These are phyloP conservation scores for Caerostris extrusa DNA, from an alignment of 1,140 invertebrate species.

Conservation along the genomic window DNA sequence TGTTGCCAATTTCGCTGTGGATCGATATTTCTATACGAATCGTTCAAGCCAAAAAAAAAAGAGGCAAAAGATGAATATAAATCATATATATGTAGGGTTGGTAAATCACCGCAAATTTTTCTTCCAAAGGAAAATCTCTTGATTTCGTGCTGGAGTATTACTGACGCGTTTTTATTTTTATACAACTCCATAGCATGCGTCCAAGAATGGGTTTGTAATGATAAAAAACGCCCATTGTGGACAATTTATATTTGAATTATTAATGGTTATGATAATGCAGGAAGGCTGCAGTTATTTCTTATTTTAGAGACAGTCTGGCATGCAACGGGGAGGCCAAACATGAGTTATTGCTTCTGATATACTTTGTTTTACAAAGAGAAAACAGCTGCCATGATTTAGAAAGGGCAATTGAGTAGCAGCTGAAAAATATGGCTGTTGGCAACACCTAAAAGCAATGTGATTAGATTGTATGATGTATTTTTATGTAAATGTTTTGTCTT, in stretches of 20 bases:
- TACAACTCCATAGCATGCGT: background rate
- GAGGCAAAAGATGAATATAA: background rate
- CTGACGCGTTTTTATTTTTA: conserved; percentile 44
- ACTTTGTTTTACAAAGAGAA: background rate
- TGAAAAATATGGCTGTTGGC: background rate
- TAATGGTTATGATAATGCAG: conserved; percentile 57
- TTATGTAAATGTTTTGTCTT: too few relatives aligned
- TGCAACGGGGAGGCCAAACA: background rate
- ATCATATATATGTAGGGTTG: background rate
- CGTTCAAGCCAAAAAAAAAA: background rate
- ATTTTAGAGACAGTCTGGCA: conserved; percentile 2
- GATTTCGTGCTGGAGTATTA: conserved; percentile 51
- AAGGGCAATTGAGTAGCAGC: background rate
- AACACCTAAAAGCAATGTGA: background rate
- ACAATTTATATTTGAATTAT: conserved; percentile 63
- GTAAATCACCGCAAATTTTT: conserved; percentile 21
- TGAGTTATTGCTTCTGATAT: conserved; percentile 19
- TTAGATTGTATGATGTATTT: background rate
- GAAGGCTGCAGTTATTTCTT: conserved; percentile 16
- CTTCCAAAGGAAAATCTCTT: background rate
- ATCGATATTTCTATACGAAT: conserved; percentile 28
- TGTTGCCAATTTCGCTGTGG: background rate
- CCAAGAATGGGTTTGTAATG: conserved; percentile 55
- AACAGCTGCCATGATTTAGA: background rate
- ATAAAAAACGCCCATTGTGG: conserved; percentile 43